Percentiles rank a stretch among this genome's conserved stretches.
These are phyloP conservation scores for Scotopteryx bipunctaria DNA, from an alignment of 2,888 invertebrate genomes.

Conservation along the genomic window DNA sequence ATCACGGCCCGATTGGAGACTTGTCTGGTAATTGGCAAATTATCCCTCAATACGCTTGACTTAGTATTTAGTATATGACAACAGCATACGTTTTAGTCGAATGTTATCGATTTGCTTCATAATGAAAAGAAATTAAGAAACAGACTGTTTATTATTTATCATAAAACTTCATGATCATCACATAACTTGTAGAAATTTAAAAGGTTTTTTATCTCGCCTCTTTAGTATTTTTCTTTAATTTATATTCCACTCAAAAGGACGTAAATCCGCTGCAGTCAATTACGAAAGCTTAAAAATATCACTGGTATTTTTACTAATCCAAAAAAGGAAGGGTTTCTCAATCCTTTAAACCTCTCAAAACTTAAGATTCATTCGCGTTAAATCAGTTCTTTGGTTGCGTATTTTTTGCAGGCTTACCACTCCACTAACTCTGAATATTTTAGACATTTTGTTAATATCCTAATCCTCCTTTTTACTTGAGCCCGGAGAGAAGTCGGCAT, in stretches of 20 bases:
- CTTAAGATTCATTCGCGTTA: constrained; percentile 73
- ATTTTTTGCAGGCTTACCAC: constrained; percentile 71
- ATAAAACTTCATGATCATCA: no score
- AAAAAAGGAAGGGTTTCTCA: constrained; percentile 66
- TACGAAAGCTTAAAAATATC: constrained; percentile 75
- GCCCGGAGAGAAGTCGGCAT: constrained; percentile 72
- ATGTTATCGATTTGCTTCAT: no score
- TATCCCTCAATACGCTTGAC: constrained; percentile 4
- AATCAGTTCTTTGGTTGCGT: constrained; percentile 62
- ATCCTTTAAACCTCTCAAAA: constrained; percentile 76
- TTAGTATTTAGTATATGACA: constrained; percentile 1
- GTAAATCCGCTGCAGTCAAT: constrained; percentile 69
- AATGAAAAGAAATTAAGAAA: neutral
- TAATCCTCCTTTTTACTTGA: constrained; percentile 73
- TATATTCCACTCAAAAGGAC: constrained; percentile 33
- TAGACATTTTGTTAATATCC: constrained; percentile 78
- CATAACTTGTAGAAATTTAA: neutral
- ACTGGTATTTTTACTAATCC: constrained; percentile 66
- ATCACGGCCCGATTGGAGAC: constrained; percentile 28
- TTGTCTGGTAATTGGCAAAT: constrained; percentile 15
- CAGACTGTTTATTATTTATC: no score
- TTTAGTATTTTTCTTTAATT: constrained; percentile 7
- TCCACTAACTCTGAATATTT: constrained; percentile 77
- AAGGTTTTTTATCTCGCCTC: neutral
- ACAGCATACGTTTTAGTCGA: neutral